These are phyloP conservation scores for Gobiocypris rarus DNA, from an alignment of 2,113 vertebrate species.

Conservation along the genomic window DNA sequence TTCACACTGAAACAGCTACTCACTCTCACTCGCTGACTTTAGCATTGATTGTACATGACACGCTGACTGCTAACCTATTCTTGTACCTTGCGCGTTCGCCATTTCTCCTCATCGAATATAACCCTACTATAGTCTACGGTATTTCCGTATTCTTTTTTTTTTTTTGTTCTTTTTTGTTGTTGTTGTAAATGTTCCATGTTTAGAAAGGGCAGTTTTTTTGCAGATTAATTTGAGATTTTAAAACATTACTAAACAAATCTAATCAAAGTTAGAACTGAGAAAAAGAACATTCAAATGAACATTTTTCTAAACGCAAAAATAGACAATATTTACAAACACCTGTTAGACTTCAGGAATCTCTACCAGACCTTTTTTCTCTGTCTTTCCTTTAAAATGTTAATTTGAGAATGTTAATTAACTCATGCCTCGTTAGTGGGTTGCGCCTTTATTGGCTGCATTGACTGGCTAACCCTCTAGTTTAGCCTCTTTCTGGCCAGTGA, in stretches of 20 bases:
- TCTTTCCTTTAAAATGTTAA: constrained; percentile 48
- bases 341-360: constrained; percentile 27
- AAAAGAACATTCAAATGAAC: background rate
- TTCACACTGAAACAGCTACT: constrained; percentile 25
- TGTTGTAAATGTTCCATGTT: background rate
- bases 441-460: constrained; percentile 72
- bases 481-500: constrained; percentile 73
- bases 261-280: background rate
- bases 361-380: background rate
- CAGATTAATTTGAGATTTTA: too few species aligned
- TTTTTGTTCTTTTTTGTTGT: background rate
- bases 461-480: constrained; percentile 78
- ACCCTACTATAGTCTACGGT: background rate
- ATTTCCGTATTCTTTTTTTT: background rate
- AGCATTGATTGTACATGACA: constrained; percentile 10
- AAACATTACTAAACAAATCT: background rate
- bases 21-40: constrained; percentile 12
- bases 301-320: background rate
- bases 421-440: constrained; percentile 53
- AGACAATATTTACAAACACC: background rate
- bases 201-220: background rate
- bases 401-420: constrained; percentile 60
- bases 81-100: background rate
- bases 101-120: background rate
- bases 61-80: background rate